Conservation (phyloP, 2,888 invertebrate genomes). For the Megastigmus dorsalis region DNA sequence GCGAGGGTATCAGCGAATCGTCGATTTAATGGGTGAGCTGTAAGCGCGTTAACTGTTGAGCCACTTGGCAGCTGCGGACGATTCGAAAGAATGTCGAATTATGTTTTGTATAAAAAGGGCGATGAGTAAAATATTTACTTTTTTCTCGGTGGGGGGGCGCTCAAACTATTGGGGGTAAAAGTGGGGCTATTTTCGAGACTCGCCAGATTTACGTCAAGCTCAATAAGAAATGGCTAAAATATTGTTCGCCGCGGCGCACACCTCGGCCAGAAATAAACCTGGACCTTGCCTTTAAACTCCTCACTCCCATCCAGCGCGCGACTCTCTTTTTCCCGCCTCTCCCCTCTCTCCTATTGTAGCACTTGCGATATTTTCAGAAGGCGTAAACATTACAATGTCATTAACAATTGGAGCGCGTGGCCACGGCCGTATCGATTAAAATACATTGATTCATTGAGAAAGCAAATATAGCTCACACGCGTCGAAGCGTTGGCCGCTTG, state of each 20-base stretch:
- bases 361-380: slow-evolving; percentile 35
- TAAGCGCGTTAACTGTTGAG: too few relatives aligned
- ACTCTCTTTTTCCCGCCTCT: slow-evolving; percentile 5
- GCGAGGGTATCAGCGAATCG: too few relatives aligned
- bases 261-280: slow-evolving; percentile 60
- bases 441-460: slow-evolving; percentile 5
- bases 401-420: slow-evolving; percentile 11
- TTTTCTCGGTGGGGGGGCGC: background rate
- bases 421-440: slow-evolving; percentile 1
- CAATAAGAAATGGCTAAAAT: slow-evolving; percentile 63
- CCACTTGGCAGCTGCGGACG: too few relatives aligned
- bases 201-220: slow-evolving; percentile 59
- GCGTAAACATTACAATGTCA: slow-evolving; percentile 50
- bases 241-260: slow-evolving; percentile 57
- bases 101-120: too few relatives aligned
- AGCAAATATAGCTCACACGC: too few relatives aligned
- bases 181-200: slow-evolving; percentile 61
- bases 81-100: too few relatives aligned
- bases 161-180: slow-evolving; percentile 20
- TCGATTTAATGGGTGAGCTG: too few relatives aligned
- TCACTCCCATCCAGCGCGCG: background rate
- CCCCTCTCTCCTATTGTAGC: background rate
- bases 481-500: background rate
- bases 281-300: slow-evolving; percentile 48
- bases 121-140: background rate